Base-by-base conservation (phyloP, 2,888 invertebrate species). In the Plebejus anna region DNA sequence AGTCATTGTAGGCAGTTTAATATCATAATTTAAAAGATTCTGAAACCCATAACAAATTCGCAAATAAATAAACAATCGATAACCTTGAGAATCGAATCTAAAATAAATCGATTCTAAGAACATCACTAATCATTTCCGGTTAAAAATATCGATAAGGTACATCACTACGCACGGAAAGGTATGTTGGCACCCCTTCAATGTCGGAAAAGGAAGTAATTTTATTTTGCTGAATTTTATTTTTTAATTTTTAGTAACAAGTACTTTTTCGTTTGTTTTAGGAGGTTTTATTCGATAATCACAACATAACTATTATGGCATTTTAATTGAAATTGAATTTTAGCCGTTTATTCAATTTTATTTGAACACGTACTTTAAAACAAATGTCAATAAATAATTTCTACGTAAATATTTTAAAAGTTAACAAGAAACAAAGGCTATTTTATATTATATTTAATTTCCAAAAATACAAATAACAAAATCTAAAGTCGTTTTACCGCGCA, bases 41-140 rank as follows among this genome's bases (percentile, higher is more conserved):
- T 16, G 11, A 11, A 66, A 66, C 28, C 70, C 36, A 38, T 70
- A 70, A 16, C 2, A n/a, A 38, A 22, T 16, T 36, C 5, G 22
- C 9, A 47, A 47, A 47, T 47, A 47, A 47, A 47, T 9, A 47
- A 47, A 22, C 22, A 22, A 22, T 47, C 9, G 47, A 47, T 47
- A 2, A 2, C 22, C 9, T 42, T 9, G 32, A 6, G 1, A 71
- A n/a, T 11, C 38, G 70, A 16, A 42, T 7, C 71, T 9, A n/a
- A 61, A 11, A 11, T 22, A 32, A 28, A 4, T 75, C 47, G 75
- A 75, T 66, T 5, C 4, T 66, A 28, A 47, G 72, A 13, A 81
- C 89, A 86, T 55, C 89, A 84, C 88, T 88, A 87, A 66, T 51
- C 4, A 77, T 75, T 79, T 86, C 82, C 83, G 83, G 76, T 78